Conservation (phyloP, 2,797 vertebrate genomes). For the Microctenopoma lineatum region DNA sequence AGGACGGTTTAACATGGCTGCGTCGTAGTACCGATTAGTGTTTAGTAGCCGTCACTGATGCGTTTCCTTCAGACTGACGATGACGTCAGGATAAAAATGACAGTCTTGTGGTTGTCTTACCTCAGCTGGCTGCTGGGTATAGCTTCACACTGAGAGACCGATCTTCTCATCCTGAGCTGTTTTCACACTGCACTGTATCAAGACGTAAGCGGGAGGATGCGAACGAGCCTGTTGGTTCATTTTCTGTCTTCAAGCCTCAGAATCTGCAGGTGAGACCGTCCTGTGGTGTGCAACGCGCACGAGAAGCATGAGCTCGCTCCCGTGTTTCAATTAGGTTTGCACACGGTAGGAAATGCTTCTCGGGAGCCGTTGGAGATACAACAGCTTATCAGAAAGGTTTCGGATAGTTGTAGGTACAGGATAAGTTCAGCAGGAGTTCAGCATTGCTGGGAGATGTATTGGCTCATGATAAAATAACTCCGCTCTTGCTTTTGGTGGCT, state of each 20-base stretch:
- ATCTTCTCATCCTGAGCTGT: slow-evolving; percentile 14
- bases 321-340: background rate
- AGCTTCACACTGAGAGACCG: slow-evolving; percentile 4
- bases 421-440: slow-evolving; percentile 40
- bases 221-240: too few relatives aligned
- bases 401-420: background rate
- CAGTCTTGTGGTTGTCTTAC: background rate
- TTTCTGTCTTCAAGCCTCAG: too few relatives aligned
- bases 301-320: background rate
- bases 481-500: slow-evolving; percentile 55
- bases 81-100: too few relatives aligned
- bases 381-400: background rate
- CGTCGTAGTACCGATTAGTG: too few relatives aligned
- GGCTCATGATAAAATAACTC: slow-evolving; percentile 55
- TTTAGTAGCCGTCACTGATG: too few relatives aligned
- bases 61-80: too few relatives aligned
- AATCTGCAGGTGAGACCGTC: too few relatives aligned
- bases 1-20: too few relatives aligned
- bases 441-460: slow-evolving; percentile 44
- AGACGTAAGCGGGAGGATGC: too few relatives aligned
- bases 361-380: background rate
- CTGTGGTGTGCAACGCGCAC: too few relatives aligned
- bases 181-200: too few relatives aligned
- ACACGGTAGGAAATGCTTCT: background rate
- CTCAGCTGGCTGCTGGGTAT: background rate